A percentile compares a stretch with the other conserved stretches of the same genome.
phyloP scores from a whole-genome alignment of 30 jellyfish, hydroid and myxozoan species.

The Haliclystus octoradiatus region DNA sequence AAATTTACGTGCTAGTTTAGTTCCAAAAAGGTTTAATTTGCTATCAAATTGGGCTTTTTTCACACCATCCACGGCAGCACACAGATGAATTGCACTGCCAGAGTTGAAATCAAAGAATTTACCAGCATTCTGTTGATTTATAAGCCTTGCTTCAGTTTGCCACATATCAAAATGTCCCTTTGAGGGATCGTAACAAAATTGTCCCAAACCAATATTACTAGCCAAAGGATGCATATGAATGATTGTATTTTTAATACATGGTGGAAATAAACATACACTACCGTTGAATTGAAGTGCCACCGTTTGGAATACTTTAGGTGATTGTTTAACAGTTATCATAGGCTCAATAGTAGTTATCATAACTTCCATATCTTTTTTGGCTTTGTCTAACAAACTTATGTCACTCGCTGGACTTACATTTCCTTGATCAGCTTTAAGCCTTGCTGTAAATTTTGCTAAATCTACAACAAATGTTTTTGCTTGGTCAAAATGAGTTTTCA shows the following conservation, averaged over 20 bases:
- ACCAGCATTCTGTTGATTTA: slow-evolving; percentile 18
- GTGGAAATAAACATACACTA: slow-evolving; percentile 56
- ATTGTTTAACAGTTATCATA: slow-evolving; percentile 1
- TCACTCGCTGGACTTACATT: neutral
- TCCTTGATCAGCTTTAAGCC: neutral
- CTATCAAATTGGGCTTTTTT: slow-evolving; percentile 37
- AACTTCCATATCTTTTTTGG: slow-evolving; percentile 9
- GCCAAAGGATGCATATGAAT: slow-evolving; percentile 38
- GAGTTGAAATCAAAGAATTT: slow-evolving; percentile 31
- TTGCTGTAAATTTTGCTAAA: neutral
- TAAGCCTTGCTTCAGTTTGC: slow-evolving; percentile 55
- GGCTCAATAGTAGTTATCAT: slow-evolving; percentile 29
- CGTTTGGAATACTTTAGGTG: slow-evolving; percentile 20
- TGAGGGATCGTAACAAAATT: slow-evolving; percentile 56
- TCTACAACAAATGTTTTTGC: slow-evolving; percentile 10
- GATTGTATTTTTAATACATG: slow-evolving; percentile 37
- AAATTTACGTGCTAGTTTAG: slow-evolving; percentile 6
- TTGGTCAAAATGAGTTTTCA: slow-evolving; percentile 26
- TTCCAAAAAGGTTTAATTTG: slow-evolving; percentile 26
- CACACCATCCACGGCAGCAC: slow-evolving; percentile 53
- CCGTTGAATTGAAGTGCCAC: slow-evolving; percentile 51
- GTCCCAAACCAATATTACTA: slow-evolving; percentile 40
- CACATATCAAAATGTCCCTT: slow-evolving; percentile 69
- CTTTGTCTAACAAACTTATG: slow-evolving; percentile 11
- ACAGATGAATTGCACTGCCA: slow-evolving; percentile 30